These are phyloP conservation scores for Cryptocephalus moraei DNA, from an alignment of 2,888 invertebrate species.

Conservation along the genomic window DNA sequence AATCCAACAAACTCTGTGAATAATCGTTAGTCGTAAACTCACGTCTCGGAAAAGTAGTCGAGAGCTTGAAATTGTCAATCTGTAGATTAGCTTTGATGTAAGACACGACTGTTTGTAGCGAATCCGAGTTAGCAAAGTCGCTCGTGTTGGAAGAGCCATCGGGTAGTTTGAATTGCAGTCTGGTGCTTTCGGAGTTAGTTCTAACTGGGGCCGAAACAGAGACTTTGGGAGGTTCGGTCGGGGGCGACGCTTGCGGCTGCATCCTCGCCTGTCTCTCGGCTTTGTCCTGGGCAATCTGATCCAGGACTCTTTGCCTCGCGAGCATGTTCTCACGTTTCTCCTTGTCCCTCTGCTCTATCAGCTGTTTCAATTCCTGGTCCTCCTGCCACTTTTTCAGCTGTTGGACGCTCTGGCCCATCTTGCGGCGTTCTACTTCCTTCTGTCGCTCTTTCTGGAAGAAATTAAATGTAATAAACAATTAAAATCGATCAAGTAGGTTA, in stretches of 20 bases:
- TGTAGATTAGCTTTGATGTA: constrained; percentile 33
- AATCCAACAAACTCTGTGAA: constrained; percentile 47
- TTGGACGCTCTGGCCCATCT: constrained; percentile 61
- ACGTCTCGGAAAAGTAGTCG: constrained; percentile 66
- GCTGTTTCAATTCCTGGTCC: constrained; percentile 62
- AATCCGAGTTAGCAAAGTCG: constrained; percentile 58
- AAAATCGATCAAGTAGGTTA: too few species aligned
- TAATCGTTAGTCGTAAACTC: constrained; percentile 50
- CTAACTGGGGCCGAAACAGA: constrained; percentile 17
- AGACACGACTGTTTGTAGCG: constrained; percentile 45
- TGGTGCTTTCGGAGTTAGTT: constrained; percentile 41
- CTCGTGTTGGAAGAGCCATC: constrained; percentile 67
- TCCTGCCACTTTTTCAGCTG: constrained; percentile 62
- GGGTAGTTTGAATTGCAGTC: constrained; percentile 80
- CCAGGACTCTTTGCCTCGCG: constrained; percentile 65
- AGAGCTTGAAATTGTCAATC: constrained; percentile 55
- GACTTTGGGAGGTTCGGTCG: constrained; percentile 1
- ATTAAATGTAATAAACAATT: background rate
- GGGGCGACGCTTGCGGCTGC: constrained; percentile 3
- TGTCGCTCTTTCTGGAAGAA: constrained; percentile 25
- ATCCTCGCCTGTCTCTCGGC: constrained; percentile 50
- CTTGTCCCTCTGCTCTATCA: constrained; percentile 61
- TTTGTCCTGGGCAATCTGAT: constrained; percentile 80
- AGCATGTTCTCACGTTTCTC: constrained; percentile 67
- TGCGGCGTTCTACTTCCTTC: constrained; percentile 62